Percentiles rank a stretch among this genome's conserved stretches.
These are phyloP conservation scores for Margarornis squamiger DNA, from an alignment of 2,797 vertebrate genomes.

Conservation along the genomic window DNA sequence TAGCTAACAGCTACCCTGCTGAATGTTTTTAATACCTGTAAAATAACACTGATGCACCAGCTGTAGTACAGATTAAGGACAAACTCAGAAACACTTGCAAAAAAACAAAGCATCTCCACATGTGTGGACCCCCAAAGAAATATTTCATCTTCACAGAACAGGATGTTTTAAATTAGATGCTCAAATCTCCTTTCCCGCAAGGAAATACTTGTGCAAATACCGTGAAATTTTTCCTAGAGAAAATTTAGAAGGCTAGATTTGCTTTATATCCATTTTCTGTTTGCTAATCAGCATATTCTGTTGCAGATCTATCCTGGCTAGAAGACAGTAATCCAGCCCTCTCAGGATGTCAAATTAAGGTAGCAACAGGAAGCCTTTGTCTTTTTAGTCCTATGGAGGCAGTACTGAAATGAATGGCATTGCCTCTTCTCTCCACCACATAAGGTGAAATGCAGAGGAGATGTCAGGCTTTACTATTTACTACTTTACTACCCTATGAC, in stretches of 20 bases:
- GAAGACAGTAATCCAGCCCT: background rate
- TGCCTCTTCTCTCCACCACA: background rate
- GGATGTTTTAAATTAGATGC: conserved; percentile 6
- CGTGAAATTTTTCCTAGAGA: background rate
- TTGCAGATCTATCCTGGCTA: background rate
- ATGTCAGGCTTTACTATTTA: background rate
- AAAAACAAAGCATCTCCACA: background rate
- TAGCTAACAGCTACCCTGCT: conserved; percentile 11
- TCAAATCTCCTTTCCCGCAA: background rate
- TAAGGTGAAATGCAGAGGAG: background rate
- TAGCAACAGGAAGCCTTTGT: background rate
- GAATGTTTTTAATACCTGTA: conserved; percentile 44
- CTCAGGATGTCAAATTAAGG: background rate
- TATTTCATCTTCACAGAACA: background rate
- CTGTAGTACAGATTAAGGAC: conserved; percentile 23
- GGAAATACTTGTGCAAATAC: background rate
- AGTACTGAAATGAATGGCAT: background rate
- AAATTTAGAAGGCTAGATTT: background rate
- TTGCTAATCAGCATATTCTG: background rate
- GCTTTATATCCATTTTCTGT: background rate
- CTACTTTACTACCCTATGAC: background rate
- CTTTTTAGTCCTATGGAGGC: background rate
- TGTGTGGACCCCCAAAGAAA: background rate
- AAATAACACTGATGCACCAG: conserved; percentile 33
- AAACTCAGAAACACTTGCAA: background rate